Evolutionary conservation across 1,140 invertebrate genomes (phyloP).

Genomic region (Calephelis virginiensis): DNA sequence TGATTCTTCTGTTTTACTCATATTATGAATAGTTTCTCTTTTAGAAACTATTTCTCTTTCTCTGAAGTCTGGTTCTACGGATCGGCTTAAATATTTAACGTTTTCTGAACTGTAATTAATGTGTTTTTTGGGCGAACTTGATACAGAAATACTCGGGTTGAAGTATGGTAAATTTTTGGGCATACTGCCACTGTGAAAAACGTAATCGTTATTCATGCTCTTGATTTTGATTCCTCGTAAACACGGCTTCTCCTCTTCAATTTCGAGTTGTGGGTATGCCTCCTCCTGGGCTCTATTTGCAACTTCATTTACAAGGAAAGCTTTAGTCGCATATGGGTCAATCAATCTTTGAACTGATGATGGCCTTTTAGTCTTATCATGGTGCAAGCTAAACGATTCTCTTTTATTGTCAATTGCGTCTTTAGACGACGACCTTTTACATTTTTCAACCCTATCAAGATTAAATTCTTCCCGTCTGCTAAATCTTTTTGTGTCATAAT

Average conservation of each 20-base stretch:
- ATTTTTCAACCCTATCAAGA: slow-evolving; percentile 50
- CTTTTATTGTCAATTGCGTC: slow-evolving; percentile 59
- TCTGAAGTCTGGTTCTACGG: slow-evolving; percentile 54
- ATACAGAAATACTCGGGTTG: slow-evolving; percentile 52
- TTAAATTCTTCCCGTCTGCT: slow-evolving; percentile 62
- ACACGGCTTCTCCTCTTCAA: slow-evolving; percentile 53
- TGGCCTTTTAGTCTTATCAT: slow-evolving; percentile 62
- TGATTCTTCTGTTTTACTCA: slow-evolving; percentile 54
- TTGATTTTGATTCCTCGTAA: slow-evolving; percentile 54
- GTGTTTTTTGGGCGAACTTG: slow-evolving; percentile 52
- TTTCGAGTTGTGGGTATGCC: slow-evolving; percentile 41
- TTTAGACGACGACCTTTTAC: slow-evolving; percentile 55
- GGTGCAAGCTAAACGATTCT: slow-evolving; percentile 57
- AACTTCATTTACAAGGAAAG: slow-evolving; percentile 62
- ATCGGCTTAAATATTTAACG: slow-evolving; percentile 56
- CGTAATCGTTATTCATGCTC: slow-evolving; percentile 50
- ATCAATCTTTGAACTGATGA: slow-evolving; percentile 59
- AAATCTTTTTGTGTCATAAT: slow-evolving; percentile 62
- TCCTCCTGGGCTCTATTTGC: slow-evolving; percentile 50
- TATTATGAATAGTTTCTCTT: slow-evolving; percentile 45
- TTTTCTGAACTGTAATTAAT: slow-evolving; percentile 58
- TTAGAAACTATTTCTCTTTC: slow-evolving; percentile 52
- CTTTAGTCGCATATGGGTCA: slow-evolving; percentile 63
- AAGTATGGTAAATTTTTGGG: slow-evolving; percentile 68
- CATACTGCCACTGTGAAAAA: slow-evolving; percentile 67